These are phyloP conservation scores for Ascaphus truei DNA, from an alignment of 2,113 vertebrate genomes.

Conservation along the genomic window DNA sequence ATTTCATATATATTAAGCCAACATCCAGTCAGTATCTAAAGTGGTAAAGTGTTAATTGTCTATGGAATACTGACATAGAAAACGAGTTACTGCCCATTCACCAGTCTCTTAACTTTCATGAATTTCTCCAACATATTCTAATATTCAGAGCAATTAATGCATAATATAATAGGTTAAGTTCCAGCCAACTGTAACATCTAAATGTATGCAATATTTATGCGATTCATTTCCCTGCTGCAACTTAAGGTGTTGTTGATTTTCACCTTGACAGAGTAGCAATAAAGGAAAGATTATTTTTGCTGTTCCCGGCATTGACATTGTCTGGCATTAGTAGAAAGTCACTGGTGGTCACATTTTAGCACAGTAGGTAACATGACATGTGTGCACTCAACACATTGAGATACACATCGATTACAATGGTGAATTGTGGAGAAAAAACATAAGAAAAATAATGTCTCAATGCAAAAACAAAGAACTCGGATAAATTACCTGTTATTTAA, in stretches of 20 bases:
- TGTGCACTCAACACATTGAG: no score
- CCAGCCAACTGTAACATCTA: slow-evolving; percentile 31
- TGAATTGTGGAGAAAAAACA: no score
- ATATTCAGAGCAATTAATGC: slow-evolving; percentile 32
- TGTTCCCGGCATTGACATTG: slow-evolving; percentile 8
- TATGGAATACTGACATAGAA: no score
- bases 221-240: slow-evolving; percentile 16
- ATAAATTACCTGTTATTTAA: no score
- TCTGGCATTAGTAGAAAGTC: background rate
- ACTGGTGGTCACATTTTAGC: background rate
- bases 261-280: slow-evolving; percentile 21
- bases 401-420: no score
- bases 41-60: no score
- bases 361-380: no score
- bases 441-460: no score
- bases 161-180: slow-evolving; percentile 27
- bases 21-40: no score
- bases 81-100: slow-evolving; percentile 9
- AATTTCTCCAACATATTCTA: slow-evolving; percentile 12
- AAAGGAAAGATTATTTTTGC: slow-evolving; percentile 18
- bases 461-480: no score
- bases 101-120: slow-evolving; percentile 22
- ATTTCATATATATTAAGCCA: no score
- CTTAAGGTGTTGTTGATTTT: slow-evolving; percentile 1
- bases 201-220: slow-evolving; percentile 32